Conservation (phyloP, 2,113 vertebrate genomes). For the Coreoperca whiteheadi region DNA sequence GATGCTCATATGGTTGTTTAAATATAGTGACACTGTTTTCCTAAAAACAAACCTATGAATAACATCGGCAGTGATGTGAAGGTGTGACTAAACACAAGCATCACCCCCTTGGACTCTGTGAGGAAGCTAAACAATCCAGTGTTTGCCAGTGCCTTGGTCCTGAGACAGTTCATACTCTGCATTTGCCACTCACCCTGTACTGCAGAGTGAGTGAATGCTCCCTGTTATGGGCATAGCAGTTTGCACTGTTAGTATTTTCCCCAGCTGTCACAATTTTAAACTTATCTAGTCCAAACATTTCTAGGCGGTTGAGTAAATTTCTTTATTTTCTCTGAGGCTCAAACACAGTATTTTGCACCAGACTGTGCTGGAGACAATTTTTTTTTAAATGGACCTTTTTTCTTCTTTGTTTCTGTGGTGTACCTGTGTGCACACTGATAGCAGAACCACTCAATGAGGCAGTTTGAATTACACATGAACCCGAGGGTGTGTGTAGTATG, state of each 20-base stretch:
- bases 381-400: conserved; percentile 6
- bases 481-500: conserved; percentile 24
- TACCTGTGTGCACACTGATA: conserved; percentile 61
- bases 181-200: conserved; percentile 8
- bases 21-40: conserved; percentile 8
- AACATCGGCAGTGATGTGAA: conserved; percentile 19
- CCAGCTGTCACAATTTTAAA: conserved; percentile 46
- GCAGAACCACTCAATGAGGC: conserved; percentile 37
- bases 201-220: conserved; percentile 34
- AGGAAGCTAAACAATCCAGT: neutral
- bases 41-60: conserved; percentile 14
- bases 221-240: conserved; percentile 19
- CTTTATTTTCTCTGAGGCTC: conserved; percentile 45
- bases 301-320: conserved; percentile 32
- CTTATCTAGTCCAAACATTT: conserved; percentile 47
- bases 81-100: conserved; percentile 23
- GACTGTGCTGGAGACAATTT: conserved; percentile 34
- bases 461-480: conserved; percentile 49
- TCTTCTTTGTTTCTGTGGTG: conserved; percentile 30
- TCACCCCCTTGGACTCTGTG: neutral
- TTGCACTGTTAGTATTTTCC: conserved; percentile 45
- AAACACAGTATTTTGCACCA: conserved; percentile 46
- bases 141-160: conserved; percentile 13
- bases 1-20: neutral
- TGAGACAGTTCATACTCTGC: conserved; percentile 28